Conservation (phyloP, 2,113 vertebrate genomes). For the Sakesphorus luctuosus region DNA sequence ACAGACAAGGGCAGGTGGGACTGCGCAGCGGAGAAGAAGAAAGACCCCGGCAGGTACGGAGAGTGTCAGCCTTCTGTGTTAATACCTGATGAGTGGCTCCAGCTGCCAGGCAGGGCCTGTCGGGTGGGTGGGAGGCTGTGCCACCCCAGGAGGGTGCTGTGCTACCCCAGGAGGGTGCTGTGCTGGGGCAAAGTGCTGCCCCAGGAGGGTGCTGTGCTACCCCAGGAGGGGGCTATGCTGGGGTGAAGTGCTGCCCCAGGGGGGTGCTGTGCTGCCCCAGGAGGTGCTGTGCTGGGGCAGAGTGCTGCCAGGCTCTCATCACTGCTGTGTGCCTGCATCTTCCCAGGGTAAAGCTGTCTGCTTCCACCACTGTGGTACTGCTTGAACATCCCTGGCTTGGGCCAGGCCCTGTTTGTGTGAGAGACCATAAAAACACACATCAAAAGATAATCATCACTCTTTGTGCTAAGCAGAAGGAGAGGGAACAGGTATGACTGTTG, state of each 20-base stretch:
- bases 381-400: background rate
- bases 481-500: background rate
- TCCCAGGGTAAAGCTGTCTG: rapidly evolving
- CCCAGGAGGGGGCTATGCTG: too few species aligned
- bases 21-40: conserved; percentile 54
- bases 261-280: background rate
- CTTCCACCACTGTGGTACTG: rapidly evolving
- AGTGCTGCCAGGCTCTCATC: background rate
- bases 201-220: background rate
- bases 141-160: background rate
- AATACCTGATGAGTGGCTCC: rapidly evolving
- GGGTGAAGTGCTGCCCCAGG: too few species aligned
- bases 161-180: background rate
- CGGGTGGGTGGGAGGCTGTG: background rate
- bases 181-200: background rate
- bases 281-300: background rate
- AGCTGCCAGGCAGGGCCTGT: background rate
- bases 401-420: background rate
- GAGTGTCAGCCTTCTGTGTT: background rate
- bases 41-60: conserved; percentile 81
- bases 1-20: conserved; percentile 64
- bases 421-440: background rate
- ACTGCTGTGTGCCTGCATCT: rapidly evolving
- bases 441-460: rapidly evolving
- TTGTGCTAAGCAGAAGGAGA: background rate